phyloP scores from a whole-genome alignment of 2,113 vertebrate genomes.

The Pholis gunnellus region DNA sequence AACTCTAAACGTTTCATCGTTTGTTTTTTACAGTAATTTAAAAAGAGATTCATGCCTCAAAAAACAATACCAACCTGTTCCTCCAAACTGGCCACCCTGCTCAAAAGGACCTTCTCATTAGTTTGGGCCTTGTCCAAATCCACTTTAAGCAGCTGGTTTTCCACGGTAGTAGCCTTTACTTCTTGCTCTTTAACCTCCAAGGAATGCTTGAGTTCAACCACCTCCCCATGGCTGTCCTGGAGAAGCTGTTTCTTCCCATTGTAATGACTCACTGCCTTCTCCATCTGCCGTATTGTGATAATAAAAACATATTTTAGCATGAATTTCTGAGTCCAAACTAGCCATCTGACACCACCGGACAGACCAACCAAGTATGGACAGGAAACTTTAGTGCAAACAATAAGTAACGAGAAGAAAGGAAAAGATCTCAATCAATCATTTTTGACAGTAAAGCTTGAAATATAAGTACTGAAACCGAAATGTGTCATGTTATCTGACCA shows the following conservation, averaged over 20 bases:
- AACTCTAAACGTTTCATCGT: background rate
- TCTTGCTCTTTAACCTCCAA: conserved; percentile 85
- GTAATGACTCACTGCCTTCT: conserved; percentile 90
- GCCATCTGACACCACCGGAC: background rate
- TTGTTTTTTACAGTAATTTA: background rate
- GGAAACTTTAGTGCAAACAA: background rate
- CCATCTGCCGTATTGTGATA: conserved; percentile 82
- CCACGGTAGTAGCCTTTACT: conserved; percentile 72
- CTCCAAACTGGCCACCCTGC: conserved; percentile 86
- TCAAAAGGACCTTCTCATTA: conserved; percentile 83
- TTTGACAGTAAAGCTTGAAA: background rate
- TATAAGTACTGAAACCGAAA: background rate
- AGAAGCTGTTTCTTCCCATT: conserved; percentile 91
- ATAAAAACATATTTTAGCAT: background rate
- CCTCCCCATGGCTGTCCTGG: conserved; percentile 83
- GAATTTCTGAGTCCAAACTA: background rate
- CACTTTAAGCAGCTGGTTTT: conserved; percentile 80
- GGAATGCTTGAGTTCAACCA: conserved; percentile 78
- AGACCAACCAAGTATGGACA: background rate
- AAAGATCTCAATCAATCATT: background rate
- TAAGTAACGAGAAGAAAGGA: background rate
- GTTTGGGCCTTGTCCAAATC: conserved; percentile 85
- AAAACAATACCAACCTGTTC: conserved; percentile 85
- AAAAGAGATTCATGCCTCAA: background rate
- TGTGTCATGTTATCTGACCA: conserved; percentile 24